These are phyloP conservation scores for Clarias magur DNA, from an alignment of 2,113 vertebrate species.

Conservation along the genomic window DNA sequence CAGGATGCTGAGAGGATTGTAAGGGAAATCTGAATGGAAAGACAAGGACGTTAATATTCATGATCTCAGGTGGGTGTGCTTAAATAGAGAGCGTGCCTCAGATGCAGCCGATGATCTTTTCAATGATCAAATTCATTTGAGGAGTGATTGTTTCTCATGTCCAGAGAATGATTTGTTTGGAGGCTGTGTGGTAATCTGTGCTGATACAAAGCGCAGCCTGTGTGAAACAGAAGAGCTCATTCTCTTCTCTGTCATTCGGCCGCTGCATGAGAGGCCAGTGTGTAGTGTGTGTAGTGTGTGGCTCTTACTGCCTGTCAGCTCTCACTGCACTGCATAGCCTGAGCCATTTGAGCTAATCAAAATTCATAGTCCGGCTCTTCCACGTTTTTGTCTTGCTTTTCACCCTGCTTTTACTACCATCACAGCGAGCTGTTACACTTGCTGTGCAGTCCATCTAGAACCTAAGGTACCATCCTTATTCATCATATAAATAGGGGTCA, in stretches of 20 bases:
- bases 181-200: constrained; percentile 59
- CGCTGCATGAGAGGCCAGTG: constrained; percentile 58
- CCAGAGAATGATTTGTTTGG: constrained; percentile 64
- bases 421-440: background rate
- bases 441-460: constrained; percentile 4
- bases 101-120: background rate
- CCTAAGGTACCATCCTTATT: background rate
- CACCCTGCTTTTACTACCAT: background rate
- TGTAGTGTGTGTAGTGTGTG: constrained; percentile 17
- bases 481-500: background rate
- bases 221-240: constrained; percentile 59
- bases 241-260: constrained; percentile 63
- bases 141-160: constrained; percentile 23
- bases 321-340: constrained; percentile 39
- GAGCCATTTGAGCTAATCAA: constrained; percentile 36
- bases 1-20: background rate
- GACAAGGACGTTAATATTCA: constrained; percentile 44
- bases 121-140: background rate
- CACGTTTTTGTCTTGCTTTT: constrained; percentile 17
- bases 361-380: constrained; percentile 19
- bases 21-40: constrained; percentile 11
- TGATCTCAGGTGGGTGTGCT: constrained; percentile 60
- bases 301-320: constrained; percentile 47
- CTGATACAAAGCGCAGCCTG: constrained; percentile 67
- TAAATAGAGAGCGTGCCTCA: background rate